These are phyloP conservation scores for Mustelus asterias DNA, from an alignment of 2,113 vertebrate genomes.

Conservation along the genomic window DNA sequence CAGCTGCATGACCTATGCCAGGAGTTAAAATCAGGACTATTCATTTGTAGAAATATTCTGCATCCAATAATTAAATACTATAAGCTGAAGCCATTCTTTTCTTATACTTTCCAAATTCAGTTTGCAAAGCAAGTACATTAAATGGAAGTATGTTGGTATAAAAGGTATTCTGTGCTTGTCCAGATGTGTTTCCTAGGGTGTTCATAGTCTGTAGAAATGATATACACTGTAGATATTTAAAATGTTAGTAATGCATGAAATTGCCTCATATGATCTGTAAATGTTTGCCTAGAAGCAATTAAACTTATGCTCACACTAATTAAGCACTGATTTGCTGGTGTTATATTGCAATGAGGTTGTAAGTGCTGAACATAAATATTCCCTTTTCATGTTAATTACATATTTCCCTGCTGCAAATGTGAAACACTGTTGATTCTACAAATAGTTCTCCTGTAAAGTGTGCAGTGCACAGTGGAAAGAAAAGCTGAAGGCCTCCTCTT, in stretches of 20 bases:
- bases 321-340: conserved; percentile 70
- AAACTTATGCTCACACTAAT: conserved; percentile 72
- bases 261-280: conserved; percentile 68
- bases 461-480: background rate
- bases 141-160: conserved; percentile 2
- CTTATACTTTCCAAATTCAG: background rate
- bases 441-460: background rate
- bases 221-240: conserved; percentile 61
- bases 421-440: conserved; percentile 8
- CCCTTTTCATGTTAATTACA: conserved; percentile 54
- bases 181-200: background rate
- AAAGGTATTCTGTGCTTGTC: background rate
- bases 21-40: background rate
- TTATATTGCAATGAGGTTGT: conserved; percentile 69
- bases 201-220: conserved; percentile 35
- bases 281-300: conserved; percentile 71
- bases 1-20: background rate
- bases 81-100: background rate
- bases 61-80: background rate
- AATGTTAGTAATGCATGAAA: conserved; percentile 68
- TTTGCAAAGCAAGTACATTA: background rate
- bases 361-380: conserved; percentile 74
- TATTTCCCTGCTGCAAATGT: conserved; percentile 25
- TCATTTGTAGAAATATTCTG: background rate
- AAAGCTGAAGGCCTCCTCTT: background rate